These are phyloP conservation scores for Ectropis grisescens DNA, from an alignment of 1,140 invertebrate genomes.

Conservation along the genomic window DNA sequence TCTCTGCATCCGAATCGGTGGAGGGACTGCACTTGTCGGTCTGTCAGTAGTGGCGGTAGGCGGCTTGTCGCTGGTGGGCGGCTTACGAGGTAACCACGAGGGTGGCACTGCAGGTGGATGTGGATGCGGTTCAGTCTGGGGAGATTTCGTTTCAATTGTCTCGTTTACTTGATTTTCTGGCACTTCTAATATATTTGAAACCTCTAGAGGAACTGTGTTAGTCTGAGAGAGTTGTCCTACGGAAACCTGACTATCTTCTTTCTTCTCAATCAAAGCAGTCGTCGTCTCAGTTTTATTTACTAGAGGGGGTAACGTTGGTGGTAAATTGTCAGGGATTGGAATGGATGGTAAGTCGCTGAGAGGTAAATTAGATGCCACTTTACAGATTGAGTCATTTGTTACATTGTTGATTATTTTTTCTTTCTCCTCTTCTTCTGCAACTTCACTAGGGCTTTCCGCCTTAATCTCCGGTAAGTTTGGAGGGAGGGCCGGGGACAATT, in stretches of 20 bases:
- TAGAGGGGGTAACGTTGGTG: slow-evolving; percentile 25
- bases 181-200: slow-evolving; percentile 5
- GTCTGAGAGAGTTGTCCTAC: too few species aligned
- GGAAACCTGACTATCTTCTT: too few species aligned
- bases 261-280: too few species aligned
- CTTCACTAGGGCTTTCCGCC: slow-evolving; percentile 16
- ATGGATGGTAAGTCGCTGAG: slow-evolving; percentile 41
- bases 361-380: slow-evolving; percentile 25
- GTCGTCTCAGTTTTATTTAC: too few species aligned
- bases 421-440: slow-evolving; percentile 4
- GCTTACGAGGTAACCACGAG: slow-evolving; percentile 38
- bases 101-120: slow-evolving; percentile 47
- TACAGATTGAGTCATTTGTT: slow-evolving; percentile 6
- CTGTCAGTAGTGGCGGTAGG: slow-evolving; percentile 6
- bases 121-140: slow-evolving; percentile 13
- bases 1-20: slow-evolving; percentile 36
- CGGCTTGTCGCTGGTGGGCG: slow-evolving; percentile 8
- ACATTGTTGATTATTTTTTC: background rate
- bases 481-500: slow-evolving; percentile 27
- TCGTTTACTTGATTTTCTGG: slow-evolving; percentile 6
- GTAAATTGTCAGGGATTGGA: slow-evolving; percentile 21
- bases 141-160: slow-evolving; percentile 4
- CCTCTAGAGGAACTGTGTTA: too few species aligned
- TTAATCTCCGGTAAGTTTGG: too few species aligned
- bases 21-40: slow-evolving; percentile 14